phyloP scores from a whole-genome alignment of 2,797 vertebrate genomes.

The Danionella dracula region DNA sequence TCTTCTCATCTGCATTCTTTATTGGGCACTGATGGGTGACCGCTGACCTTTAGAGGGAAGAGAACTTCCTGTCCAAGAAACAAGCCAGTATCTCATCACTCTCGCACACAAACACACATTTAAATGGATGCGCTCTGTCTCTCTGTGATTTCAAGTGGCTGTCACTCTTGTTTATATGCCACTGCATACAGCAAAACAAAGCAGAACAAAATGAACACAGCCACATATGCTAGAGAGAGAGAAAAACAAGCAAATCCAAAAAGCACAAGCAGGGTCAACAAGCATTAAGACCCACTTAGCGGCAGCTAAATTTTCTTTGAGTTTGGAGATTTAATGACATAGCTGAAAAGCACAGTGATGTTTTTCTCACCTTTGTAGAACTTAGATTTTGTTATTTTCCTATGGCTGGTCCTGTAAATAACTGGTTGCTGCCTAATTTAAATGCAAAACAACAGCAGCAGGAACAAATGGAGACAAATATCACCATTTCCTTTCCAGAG shows the following conservation, averaged over 20 bases:
- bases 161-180: not conserved
- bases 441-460: not conserved
- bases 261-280: constrained; percentile 10
- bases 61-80: constrained; percentile 10
- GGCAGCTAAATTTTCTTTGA: not conserved
- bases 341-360: not conserved
- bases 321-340: not conserved
- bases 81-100: not conserved
- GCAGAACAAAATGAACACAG: not conserved
- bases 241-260: not conserved
- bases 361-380: not conserved
- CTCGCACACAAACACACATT: not conserved
- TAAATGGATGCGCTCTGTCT: not conserved
- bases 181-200: constrained; percentile 4
- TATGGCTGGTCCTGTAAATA: not conserved
- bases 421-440: not conserved
- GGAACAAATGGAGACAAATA: not conserved
- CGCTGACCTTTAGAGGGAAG: constrained; percentile 3
- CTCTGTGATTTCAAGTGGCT: constrained; percentile 11
- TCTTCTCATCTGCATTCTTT: constrained; percentile 12
- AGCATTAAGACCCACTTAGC: not conserved
- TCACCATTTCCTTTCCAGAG: no score
- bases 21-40: constrained; percentile 9
- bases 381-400: not conserved
- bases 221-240: not conserved